These are phyloP conservation scores for Drosophila dunni DNA, from an alignment of 1,140 invertebrate genomes.

Conservation along the genomic window DNA sequence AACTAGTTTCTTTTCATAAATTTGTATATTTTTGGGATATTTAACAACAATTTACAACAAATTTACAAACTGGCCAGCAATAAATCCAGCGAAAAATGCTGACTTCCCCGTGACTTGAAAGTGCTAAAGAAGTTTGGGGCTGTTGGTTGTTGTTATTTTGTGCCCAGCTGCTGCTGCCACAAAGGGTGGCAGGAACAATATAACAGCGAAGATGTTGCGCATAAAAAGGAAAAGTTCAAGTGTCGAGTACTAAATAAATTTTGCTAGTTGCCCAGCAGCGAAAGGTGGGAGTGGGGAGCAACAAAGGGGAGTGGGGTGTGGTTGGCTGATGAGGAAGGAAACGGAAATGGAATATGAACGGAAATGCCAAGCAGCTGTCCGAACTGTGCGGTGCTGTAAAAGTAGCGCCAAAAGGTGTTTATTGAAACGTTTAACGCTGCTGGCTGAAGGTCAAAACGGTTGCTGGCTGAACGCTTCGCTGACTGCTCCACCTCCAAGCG, in stretches of 20 bases:
- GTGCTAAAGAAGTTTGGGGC: not conserved
- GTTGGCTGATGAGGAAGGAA: slow-evolving; percentile 62
- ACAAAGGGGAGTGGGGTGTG: not conserved
- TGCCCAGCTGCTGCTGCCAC: slow-evolving; percentile 2
- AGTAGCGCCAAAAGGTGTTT: slow-evolving; percentile 30
- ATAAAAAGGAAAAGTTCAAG: slow-evolving; percentile 55
- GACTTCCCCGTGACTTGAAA: not conserved
- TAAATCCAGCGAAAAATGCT: slow-evolving; percentile 28
- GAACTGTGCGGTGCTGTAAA: slow-evolving; percentile 13
- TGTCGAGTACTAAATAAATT: slow-evolving; percentile 70
- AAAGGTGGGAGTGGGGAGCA: no score
- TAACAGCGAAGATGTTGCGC: not conserved
- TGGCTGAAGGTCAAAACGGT: slow-evolving; percentile 42
- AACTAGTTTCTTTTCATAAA: no score
- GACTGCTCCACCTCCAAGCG: not conserved
- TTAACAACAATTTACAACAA: slow-evolving; percentile 64
- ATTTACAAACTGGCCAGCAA: slow-evolving; percentile 54
- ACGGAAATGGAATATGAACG: slow-evolving; percentile 76
- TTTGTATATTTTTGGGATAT: slow-evolving; percentile 12
- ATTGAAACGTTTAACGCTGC: slow-evolving; percentile 39
- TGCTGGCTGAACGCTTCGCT: slow-evolving; percentile 33
- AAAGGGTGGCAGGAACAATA: slow-evolving; percentile 8
- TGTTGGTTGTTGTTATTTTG: not conserved
- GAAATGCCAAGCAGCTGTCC: slow-evolving; percentile 52
- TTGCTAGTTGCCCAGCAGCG: slow-evolving; percentile 41